Base-by-base conservation (phyloP, 2,888 invertebrate genomes). In the Drosophila pseudotalamancana region DNA sequence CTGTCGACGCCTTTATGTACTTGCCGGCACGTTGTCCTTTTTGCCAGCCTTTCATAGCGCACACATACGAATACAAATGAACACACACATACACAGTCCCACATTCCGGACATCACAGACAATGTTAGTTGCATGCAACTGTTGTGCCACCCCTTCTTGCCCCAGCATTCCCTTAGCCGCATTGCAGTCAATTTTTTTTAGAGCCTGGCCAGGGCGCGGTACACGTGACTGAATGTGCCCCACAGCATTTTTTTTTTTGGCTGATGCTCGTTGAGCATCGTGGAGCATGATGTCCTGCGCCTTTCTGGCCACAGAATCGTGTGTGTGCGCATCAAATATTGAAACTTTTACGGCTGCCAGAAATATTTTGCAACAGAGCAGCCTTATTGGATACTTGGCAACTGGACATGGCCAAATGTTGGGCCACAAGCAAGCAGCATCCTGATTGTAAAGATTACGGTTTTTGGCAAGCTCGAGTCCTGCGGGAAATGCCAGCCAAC, bases 101-200 rank as follows among this genome's bases (percentile, higher is more conserved):
- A 57, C 75, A 63, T 54, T 54, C 56, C 68, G 59, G 32, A 43
- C 43, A 51, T 48, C n/a, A 21, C 48, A 57, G 60, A 69, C 61
- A 69, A 56, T 63, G 53, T 68, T 59, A 39, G 56, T 72, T 80
- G 65, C 77, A 70, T 72, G 72, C 69, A 69, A 80, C 79, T 79
- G 71, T 69, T 79, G 70, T 32, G 42, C 14, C 23, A 3, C 21
- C 21, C 56, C 40, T 57, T 50, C 31, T 40, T 42, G 19, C 57
- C 49, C 49, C 49, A 49, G 49, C 37, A 49, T 49, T 37, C 23
- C 68, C 70, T 67, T 72, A 76, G 88, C 83, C 88, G 88, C 88
- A 89, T 69, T 88, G 88, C 89, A 87, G 89, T 85, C 76, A 75
- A 83, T 73, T 76, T 65, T 66, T 73, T 62, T 53, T 62, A 45